Base-by-base conservation (phyloP, 2,888 invertebrate species). In the Phortica okadai region DNA sequence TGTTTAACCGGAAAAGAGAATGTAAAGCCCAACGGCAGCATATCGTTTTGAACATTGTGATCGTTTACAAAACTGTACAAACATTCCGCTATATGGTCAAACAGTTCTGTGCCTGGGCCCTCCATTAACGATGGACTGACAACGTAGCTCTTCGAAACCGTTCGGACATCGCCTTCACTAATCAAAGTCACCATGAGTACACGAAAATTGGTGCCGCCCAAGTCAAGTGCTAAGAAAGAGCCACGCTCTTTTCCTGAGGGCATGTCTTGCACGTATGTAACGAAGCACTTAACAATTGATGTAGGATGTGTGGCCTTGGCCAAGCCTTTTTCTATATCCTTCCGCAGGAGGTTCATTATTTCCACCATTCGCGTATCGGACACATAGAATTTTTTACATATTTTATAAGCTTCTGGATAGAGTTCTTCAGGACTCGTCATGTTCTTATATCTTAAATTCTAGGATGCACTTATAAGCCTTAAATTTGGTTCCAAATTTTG, bases 151-250 rank as follows among this genome's bases (percentile, higher is more conserved):
- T 98, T 97, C 78, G 97, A 97, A 89, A 96, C 94, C 96, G 98
- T 98, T 84, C 96, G 95, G 87, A 96, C 96, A 82, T 95, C 94
- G 74, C 94, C 94, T 64, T 94, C 95, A 73, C 95, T 94, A 1
- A 82, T 82, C 85, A 98, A 92, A 81, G 95, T 95, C 88, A 99
- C 96, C 76, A 98, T 93, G 76, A 99, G 93, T 1, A 99, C 98
- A 81, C 99, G 94, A 93, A 99, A 99, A 92, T 99, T 98, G 33
- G 98, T 98, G 54, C 99, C 99, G 67, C 99, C 99, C 89, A 99
- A 93, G 92, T 99, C 99, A 84, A 99, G 93, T 0, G 99, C 99
- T 90, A 99, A 92, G 91, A 97, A 98, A 92, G 97, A 96, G 76
- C 99, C 98, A 70, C 93, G 93, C 92, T 98, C 98, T 95, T 95